phyloP scores from a whole-genome alignment of 2,113 vertebrate genomes.

The Gallinago paraguaiae region DNA sequence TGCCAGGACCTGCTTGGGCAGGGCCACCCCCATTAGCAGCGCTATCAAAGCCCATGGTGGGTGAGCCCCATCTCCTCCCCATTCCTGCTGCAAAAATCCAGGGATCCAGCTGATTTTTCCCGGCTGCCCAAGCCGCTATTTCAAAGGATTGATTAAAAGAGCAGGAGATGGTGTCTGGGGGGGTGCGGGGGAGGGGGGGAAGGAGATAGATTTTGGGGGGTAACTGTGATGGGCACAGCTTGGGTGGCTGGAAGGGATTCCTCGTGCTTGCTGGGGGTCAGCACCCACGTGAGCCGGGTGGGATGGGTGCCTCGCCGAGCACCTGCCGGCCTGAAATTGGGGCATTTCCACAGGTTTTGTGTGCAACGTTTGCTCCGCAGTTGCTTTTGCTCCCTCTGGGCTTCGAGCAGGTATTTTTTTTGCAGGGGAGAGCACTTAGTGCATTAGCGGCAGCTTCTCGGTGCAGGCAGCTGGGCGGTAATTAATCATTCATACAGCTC shows the following conservation, averaged over 20 bases:
- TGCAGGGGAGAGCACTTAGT: not conserved
- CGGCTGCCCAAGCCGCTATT: rapidly evolving
- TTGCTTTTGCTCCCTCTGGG: not conserved
- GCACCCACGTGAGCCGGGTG: rapidly evolving
- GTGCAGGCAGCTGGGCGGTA: not conserved
- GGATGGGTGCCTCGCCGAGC: not conserved
- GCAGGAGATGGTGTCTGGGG: not conserved
- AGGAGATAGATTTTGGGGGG: too few relatives aligned
- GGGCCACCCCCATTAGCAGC: rapidly evolving
- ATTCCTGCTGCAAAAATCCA: not conserved
- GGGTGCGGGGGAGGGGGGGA: too few relatives aligned
- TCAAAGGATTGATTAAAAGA: not conserved
- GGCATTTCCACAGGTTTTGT: not conserved
- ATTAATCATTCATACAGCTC: slow-evolving; percentile 66
- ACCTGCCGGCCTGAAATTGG: rapidly evolving
- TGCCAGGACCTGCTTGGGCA: not conserved
- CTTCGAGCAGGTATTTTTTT: not conserved
- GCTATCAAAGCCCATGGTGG: rapidly evolving
- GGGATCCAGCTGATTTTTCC: not conserved
- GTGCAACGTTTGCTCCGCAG: not conserved
- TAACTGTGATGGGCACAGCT: rapidly evolving
- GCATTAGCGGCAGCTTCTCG: not conserved
- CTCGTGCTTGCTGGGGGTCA: rapidly evolving
- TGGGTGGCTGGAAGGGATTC: rapidly evolving
- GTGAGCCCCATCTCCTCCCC: not conserved